Evolutionary conservation across 2,113 vertebrate species (phyloP).

Genomic region (Balaeniceps rex): DNA sequence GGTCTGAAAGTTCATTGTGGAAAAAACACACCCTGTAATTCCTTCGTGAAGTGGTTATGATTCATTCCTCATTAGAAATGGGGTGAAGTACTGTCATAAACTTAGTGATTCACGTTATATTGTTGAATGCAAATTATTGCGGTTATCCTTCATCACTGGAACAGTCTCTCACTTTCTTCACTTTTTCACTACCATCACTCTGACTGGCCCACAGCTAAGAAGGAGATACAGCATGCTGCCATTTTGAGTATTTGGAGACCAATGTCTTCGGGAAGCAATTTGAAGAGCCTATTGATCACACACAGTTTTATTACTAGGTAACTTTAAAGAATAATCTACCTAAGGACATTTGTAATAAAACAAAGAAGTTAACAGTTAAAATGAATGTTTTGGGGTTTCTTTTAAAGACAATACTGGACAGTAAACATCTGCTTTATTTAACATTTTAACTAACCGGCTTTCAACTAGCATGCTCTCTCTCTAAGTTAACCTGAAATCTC

Average conservation of each 20-base stretch:
- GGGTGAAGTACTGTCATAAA: neutral
- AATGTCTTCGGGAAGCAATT: neutral
- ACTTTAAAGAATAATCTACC: neutral
- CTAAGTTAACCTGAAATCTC: neutral
- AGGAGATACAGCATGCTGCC: neutral
- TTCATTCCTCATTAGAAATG: neutral
- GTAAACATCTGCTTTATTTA: neutral
- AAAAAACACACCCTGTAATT: neutral
- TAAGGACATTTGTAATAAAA: neutral
- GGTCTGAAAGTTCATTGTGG: neutral
- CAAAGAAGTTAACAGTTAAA: neutral
- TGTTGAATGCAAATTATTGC: neutral
- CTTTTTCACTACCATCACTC: neutral
- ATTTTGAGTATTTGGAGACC: neutral
- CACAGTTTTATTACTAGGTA: neutral
- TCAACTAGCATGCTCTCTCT: neutral
- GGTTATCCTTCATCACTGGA: neutral
- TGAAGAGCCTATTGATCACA: neutral
- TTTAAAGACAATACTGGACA: neutral
- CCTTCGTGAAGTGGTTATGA: neutral
- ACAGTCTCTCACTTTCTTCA: neutral
- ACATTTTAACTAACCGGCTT: neutral
- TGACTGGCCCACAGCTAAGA: neutral
- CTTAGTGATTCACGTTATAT: neutral
- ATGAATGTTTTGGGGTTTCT: neutral